Evolutionary conservation across 1,140 invertebrate species (phyloP).

Genomic region (Euwallacea fornicatus): DNA sequence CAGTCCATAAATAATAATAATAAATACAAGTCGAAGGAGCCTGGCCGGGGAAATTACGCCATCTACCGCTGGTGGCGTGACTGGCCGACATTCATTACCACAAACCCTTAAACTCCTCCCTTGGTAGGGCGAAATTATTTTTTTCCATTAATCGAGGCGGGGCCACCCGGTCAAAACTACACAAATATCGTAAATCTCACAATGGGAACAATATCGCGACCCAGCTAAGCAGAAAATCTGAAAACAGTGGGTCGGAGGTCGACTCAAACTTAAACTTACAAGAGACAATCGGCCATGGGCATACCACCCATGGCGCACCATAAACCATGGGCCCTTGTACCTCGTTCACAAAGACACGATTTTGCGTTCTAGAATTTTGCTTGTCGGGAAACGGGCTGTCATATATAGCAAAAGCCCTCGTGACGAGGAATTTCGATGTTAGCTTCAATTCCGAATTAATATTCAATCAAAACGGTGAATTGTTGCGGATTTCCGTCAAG

Average conservation of each 20-base stretch:
- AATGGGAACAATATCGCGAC: slow-evolving; percentile 24
- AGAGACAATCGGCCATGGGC: slow-evolving; percentile 30
- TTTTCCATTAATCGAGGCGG: not conserved
- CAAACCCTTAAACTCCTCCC: slow-evolving; percentile 7
- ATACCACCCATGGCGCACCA: slow-evolving; percentile 32
- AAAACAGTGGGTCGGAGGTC: slow-evolving; percentile 28
- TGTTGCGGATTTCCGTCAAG: too few species aligned
- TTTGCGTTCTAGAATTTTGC: slow-evolving; percentile 20
- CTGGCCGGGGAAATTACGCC: slow-evolving; percentile 1
- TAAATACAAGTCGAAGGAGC: not conserved
- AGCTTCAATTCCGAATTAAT: too few species aligned
- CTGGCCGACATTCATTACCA: slow-evolving; percentile 8
- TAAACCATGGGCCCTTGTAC: slow-evolving; percentile 29
- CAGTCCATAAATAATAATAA: not conserved
- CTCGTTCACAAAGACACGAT: slow-evolving; percentile 27
- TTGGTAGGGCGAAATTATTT: not conserved
- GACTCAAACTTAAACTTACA: slow-evolving; percentile 19
- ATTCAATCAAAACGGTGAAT: too few species aligned
- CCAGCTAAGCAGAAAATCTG: slow-evolving; percentile 29
- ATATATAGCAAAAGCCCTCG: too few species aligned
- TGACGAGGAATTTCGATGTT: not conserved
- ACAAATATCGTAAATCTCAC: slow-evolving; percentile 25
- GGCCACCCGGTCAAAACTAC: not conserved
- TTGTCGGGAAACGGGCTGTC: slow-evolving; percentile 20
- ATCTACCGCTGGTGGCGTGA: slow-evolving; percentile 1